Base-by-base conservation (phyloP, 2,113 vertebrate genomes). In the Epinephelus fuscoguttatus region DNA sequence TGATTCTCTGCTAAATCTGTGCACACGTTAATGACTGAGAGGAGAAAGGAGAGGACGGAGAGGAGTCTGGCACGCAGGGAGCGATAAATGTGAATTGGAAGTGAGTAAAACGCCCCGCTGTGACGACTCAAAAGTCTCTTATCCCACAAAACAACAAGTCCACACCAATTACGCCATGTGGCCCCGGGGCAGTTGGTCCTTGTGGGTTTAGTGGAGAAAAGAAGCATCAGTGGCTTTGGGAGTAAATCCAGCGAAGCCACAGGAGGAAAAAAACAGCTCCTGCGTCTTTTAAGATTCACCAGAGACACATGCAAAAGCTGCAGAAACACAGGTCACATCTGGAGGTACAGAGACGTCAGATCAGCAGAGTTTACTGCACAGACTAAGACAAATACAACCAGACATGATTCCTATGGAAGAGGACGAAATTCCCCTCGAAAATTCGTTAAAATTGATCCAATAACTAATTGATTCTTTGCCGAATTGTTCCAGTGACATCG, bases 71-170 rank as follows among this genome's bases (percentile, higher is more conserved):
- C 37, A 60, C 10, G 70, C 47, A 68, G 86, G 62, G 37, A 12
- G 56, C n/a, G 75, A 71, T 70, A 81, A 62, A 63, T 66, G 68
- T 83, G 87, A 87, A 87, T 78, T 67, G 84, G 89, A 81, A 90
- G 62, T 78, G 90, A 93, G 87, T 89, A 84, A 91, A 85, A 76
- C 82, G 50, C 78, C 92, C 94, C 45, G 79, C 92, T 79, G 94
- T 79, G 94, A 75, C 6, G 69, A 86, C 87, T 91, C 82, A 93
- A 90, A 94, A 93, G 93, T 93, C 93, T 80, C 81, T 90, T 88
- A 88, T 86, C 86, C 91, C 81, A 55, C 88, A 83, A 84, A 89
- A 91, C 90, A 91, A 85, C 84, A 88, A 91, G 87, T 81, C 89
- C 69, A 70, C 85, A 86, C 80, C 92, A 94, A 93, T 93, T 89